These are phyloP conservation scores for Centropus bengalensis DNA, from an alignment of 2,113 vertebrate genomes.

Conservation along the genomic window DNA sequence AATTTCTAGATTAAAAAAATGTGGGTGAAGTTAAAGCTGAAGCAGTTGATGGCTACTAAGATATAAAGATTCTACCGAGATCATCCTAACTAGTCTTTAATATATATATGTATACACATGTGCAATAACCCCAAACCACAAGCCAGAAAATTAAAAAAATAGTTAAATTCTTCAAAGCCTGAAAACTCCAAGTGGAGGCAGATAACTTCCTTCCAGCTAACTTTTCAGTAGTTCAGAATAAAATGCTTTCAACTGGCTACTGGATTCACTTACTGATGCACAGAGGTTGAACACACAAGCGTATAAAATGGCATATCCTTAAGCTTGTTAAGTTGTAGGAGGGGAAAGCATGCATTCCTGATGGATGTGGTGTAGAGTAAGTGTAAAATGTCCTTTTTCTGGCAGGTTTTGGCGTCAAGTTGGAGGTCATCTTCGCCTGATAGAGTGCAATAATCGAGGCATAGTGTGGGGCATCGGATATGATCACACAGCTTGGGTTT, in stretches of 20 bases:
- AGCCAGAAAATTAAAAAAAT: neutral
- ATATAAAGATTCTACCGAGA: neutral
- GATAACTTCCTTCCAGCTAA: neutral
- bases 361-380: neutral
- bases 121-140: neutral
- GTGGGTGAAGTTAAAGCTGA: neutral
- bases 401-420: slow-evolving; percentile 95
- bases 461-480: slow-evolving; percentile 94
- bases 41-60: neutral
- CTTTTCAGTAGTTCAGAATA: neutral
- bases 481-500: slow-evolving; percentile 91
- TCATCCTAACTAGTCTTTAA: neutral
- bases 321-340: neutral
- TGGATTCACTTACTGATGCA: neutral
- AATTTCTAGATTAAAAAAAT: neutral
- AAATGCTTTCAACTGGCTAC: neutral
- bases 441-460: slow-evolving; percentile 88
- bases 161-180: neutral
- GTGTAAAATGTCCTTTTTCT: neutral
- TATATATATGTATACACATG: neutral
- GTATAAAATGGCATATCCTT: neutral
- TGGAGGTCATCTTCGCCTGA: slow-evolving; percentile 88
- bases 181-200: neutral
- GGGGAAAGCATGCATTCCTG: neutral
- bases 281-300: neutral